These are phyloP conservation scores for Nipponacmea schrenckii DNA, from an alignment of 2,888 invertebrate genomes.

Conservation along the genomic window DNA sequence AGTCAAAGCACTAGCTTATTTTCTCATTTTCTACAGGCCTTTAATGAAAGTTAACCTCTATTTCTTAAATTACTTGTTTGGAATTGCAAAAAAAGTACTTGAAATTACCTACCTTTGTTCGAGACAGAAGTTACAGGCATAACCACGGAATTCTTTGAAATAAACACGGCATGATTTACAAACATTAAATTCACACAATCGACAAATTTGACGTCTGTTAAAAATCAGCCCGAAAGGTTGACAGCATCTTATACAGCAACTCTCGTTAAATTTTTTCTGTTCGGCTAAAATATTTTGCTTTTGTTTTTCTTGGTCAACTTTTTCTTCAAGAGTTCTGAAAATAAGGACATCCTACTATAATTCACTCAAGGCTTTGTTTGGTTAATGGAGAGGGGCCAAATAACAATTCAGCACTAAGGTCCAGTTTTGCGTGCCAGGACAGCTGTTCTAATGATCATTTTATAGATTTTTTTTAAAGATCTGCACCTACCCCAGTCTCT, in stretches of 20 bases:
- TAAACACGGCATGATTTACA: slow-evolving; percentile 64
- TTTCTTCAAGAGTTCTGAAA: slow-evolving; percentile 58
- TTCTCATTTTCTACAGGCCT: no score
- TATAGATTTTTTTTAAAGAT: no score
- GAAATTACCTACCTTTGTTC: slow-evolving; percentile 58
- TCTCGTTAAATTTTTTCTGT: slow-evolving; percentile 57
- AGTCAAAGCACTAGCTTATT: no score
- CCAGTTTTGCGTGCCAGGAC: no score
- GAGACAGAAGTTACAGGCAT: slow-evolving; percentile 62
- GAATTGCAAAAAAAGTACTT: no score
- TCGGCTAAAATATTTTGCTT: slow-evolving; percentile 50
- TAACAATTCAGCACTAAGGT: no score
- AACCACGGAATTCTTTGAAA: slow-evolving; percentile 49
- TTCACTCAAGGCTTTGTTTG: no score
- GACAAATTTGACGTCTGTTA: slow-evolving; percentile 63
- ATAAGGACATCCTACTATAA: neutral
- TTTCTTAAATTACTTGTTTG: no score
- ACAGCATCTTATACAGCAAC: slow-evolving; percentile 62
- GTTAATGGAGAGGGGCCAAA: no score
- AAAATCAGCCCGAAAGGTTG: slow-evolving; percentile 62
- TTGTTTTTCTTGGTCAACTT: slow-evolving; percentile 52
- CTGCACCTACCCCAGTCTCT: slow-evolving; percentile 52
- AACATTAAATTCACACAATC: slow-evolving; percentile 58
- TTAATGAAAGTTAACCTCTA: no score
- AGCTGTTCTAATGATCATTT: no score